A percentile compares a stretch with the other conserved stretches of the same genome.
These are phyloP conservation scores for Vannuccia rotundouncinata DNA, from an alignment of 2,888 invertebrate species.

Conservation along the genomic window DNA sequence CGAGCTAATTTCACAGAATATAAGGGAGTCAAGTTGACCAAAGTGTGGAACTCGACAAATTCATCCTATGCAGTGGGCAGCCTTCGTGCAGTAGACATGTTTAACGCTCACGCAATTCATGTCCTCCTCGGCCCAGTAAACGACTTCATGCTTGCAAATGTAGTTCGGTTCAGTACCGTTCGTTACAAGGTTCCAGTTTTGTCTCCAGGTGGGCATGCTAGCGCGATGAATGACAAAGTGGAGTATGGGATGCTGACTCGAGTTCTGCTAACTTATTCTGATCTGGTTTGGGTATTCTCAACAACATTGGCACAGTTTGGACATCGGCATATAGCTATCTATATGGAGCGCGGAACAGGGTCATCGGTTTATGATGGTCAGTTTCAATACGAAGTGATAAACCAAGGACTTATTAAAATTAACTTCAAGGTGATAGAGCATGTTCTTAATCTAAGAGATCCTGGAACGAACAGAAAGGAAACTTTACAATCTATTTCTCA, in stretches of 20 bases:
- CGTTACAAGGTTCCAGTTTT: not conserved
- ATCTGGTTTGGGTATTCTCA: conserved; percentile 8
- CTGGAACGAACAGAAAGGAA: not conserved
- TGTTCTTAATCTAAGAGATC: not conserved
- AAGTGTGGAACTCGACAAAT: conserved; percentile 11
- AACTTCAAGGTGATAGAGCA: not conserved
- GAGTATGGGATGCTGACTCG: not conserved
- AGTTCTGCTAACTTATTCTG: conserved; percentile 1
- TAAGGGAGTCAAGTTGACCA: not conserved
- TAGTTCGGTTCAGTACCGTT: not conserved
- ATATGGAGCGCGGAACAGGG: not conserved
- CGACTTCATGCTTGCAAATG: conserved; percentile 4
- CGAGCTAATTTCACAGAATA: not conserved
- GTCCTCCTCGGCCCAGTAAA: not conserved
- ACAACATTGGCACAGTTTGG: not conserved
- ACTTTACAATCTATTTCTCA: not conserved
- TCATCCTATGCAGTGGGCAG: not conserved
- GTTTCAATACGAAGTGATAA: conserved; percentile 7
- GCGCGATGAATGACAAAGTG: conserved; percentile 1
- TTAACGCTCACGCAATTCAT: conserved; percentile 5
- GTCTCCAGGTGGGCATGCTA: not conserved
- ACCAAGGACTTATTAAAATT: not conserved
- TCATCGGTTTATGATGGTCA: not conserved
- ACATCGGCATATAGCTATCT: not conserved
- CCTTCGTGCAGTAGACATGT: not conserved